These are phyloP conservation scores for Acronicta alni DNA, from an alignment of 2,888 invertebrate genomes.

Conservation along the genomic window DNA sequence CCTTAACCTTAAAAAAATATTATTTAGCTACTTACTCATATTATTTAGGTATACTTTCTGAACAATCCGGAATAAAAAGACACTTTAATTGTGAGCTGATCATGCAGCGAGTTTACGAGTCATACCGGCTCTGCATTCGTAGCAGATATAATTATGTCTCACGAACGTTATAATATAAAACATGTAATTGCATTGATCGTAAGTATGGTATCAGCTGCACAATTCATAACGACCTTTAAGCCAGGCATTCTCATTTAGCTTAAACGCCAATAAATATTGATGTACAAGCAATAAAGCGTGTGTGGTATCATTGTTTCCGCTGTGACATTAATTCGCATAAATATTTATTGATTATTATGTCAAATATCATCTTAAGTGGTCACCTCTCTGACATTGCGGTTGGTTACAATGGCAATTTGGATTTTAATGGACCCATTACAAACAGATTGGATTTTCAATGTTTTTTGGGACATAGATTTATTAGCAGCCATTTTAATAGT, in stretches of 20 bases:
- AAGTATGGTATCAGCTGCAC: conserved; percentile 10
- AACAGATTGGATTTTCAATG: conserved; percentile 1
- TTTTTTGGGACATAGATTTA: not conserved
- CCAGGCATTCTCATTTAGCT: conserved; percentile 22
- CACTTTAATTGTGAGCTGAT: not conserved
- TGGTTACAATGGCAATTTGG: conserved; percentile 22
- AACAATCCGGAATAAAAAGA: not conserved
- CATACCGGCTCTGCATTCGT: too few relatives aligned
- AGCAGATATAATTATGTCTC: not conserved
- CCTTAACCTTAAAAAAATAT: too few relatives aligned
- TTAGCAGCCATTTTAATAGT: conserved; percentile 19
- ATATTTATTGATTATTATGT: conserved; percentile 61
- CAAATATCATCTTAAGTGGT: conserved; percentile 44
- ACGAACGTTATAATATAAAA: conserved; percentile 8
- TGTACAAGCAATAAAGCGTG: conserved; percentile 50
- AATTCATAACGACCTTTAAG: conserved; percentile 17
- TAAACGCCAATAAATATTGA: conserved; percentile 59
- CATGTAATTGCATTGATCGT: conserved; percentile 21
- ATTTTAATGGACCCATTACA: conserved; percentile 21
- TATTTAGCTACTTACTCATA: not conserved
- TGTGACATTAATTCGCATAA: conserved; percentile 51
- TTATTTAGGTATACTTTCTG: not conserved
- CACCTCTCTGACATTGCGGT: conserved; percentile 28
- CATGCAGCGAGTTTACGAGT: not conserved
- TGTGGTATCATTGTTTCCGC: conserved; percentile 59